These are phyloP conservation scores for Empidonax alnorum DNA, from an alignment of 2,113 vertebrate species.

Conservation along the genomic window DNA sequence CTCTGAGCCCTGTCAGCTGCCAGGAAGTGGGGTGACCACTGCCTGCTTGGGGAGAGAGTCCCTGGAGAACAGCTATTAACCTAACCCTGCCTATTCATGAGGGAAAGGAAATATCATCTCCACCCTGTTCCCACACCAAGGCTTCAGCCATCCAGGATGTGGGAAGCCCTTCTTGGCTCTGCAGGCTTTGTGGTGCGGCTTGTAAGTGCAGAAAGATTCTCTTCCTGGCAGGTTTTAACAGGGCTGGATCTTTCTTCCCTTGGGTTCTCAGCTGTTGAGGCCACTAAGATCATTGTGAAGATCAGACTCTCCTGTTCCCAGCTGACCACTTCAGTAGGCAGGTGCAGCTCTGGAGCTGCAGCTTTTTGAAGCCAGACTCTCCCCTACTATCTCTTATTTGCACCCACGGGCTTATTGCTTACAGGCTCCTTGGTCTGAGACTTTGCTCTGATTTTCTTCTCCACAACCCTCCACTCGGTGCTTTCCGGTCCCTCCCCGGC, in stretches of 20 bases:
- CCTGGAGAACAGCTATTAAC: background rate
- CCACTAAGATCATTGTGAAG: background rate
- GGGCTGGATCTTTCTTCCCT: background rate
- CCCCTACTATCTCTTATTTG: background rate
- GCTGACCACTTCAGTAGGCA: background rate
- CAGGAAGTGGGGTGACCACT: background rate
- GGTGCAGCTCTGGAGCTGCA: background rate
- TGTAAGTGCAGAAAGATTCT: background rate
- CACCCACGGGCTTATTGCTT: background rate
- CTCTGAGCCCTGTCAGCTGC: background rate
- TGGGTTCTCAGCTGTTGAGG: background rate
- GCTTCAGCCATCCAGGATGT: background rate
- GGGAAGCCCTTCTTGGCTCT: background rate
- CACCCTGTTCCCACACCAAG: background rate
- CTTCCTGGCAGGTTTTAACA: background rate
- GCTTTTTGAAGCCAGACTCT: background rate
- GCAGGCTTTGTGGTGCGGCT: background rate
- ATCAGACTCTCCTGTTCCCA: background rate
- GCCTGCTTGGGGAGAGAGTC: background rate
- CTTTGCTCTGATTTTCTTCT: slow-evolving; percentile 19
- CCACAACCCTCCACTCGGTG: background rate
- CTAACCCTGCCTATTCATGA: background rate
- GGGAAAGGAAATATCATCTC: background rate
- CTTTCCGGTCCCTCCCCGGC: background rate
- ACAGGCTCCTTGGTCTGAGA: background rate